These are phyloP conservation scores for Echiichthys vipera DNA, from an alignment of 2,797 vertebrate species.

Conservation along the genomic window DNA sequence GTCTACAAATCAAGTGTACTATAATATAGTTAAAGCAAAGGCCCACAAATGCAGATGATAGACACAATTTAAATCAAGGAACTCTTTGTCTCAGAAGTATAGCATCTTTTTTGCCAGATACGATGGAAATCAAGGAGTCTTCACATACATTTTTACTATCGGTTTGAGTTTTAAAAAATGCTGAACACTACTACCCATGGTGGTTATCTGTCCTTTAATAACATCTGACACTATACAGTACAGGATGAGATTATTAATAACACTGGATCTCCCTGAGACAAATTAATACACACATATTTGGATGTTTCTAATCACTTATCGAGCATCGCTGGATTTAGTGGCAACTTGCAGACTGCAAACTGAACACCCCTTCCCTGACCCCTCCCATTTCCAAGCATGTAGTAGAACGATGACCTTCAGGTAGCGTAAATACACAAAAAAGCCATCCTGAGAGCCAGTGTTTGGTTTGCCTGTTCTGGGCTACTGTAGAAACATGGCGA, in stretches of 20 bases:
- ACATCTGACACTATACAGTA: background rate
- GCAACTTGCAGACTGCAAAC: too few relatives aligned
- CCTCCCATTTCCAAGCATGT: too few relatives aligned
- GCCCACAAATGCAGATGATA: background rate
- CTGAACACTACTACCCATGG: constrained; percentile 18
- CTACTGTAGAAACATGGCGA: too few relatives aligned
- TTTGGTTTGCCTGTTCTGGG: too few relatives aligned
- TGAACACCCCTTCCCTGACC: too few relatives aligned
- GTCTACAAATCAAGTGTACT: background rate
- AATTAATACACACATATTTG: constrained; percentile 34
- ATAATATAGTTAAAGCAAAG: background rate
- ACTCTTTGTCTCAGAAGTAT: constrained; percentile 40
- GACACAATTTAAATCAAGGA: background rate
- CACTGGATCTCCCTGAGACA: constrained; percentile 63
- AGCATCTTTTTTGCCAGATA: constrained; percentile 30
- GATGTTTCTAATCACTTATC: constrained; percentile 14
- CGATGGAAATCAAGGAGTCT: constrained; percentile 7
- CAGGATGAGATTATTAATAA: constrained; percentile 20
- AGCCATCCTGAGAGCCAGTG: too few relatives aligned
- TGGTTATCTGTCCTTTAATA: background rate
- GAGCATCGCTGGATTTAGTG: too few relatives aligned
- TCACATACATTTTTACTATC: constrained; percentile 34
- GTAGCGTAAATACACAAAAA: too few relatives aligned
- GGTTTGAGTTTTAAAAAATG: constrained; percentile 50
- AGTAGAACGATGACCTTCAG: too few relatives aligned